Evolutionary conservation across 2,113 vertebrate genomes (phyloP).

Genomic region (Tachuris rubrigastra): DNA sequence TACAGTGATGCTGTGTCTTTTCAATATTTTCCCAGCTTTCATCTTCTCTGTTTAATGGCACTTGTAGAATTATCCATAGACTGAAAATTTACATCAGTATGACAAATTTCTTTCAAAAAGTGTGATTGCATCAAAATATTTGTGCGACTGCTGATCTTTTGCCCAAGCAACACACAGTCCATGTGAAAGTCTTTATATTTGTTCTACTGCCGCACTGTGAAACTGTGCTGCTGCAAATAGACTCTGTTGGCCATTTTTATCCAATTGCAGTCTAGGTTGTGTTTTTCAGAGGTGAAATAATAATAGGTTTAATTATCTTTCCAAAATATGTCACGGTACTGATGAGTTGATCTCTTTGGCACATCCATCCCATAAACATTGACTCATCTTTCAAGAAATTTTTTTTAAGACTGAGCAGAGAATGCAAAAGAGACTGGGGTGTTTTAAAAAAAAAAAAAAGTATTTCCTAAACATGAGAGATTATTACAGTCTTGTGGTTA

Average conservation of each 20-base stretch:
- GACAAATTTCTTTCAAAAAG: background rate
- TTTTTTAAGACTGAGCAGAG: background rate
- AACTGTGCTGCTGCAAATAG: background rate
- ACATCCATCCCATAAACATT: background rate
- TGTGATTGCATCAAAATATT: background rate
- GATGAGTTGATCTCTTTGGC: background rate
- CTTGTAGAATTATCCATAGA: background rate
- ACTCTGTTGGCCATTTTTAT: background rate
- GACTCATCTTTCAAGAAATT: background rate
- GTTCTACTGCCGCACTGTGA: background rate
- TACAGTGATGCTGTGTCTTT: background rate
- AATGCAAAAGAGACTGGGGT: background rate
- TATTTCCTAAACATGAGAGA: background rate
- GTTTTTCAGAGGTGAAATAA: background rate
- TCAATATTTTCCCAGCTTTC: background rate
- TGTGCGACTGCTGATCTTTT: background rate
- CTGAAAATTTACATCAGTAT: background rate
- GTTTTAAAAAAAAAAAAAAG: background rate
- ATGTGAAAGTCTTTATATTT: background rate
- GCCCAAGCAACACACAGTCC: background rate
- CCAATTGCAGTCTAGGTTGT: background rate
- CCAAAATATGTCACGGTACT: background rate
- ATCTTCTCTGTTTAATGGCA: background rate
- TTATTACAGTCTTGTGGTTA: background rate
- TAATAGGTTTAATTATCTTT: background rate